Evolutionary conservation across 2,888 invertebrate species (phyloP).

Genomic region (Limenitis camilla): DNA sequence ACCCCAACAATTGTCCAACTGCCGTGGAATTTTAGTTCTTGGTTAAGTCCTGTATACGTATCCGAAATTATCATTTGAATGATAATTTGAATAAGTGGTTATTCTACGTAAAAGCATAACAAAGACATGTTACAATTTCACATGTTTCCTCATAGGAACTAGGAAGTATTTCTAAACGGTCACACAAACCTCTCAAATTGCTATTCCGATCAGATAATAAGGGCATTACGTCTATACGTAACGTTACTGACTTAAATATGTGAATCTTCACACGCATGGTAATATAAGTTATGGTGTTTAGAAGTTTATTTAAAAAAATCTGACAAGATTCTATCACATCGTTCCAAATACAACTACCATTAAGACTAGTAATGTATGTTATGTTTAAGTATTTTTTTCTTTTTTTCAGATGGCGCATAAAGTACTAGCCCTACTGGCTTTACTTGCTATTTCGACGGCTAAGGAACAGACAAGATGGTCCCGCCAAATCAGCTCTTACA

Average conservation of each 20-base stretch:
- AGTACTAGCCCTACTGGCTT: constrained; percentile 42
- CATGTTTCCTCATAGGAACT: constrained; percentile 1
- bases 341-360: too few species aligned
- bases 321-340: too few species aligned
- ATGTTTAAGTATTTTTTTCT: neutral
- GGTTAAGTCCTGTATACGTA: too few species aligned
- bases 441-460: constrained; percentile 40
- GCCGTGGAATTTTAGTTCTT: too few species aligned
- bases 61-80: too few species aligned
- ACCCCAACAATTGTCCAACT: too few species aligned
- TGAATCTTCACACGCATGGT: constrained; percentile 5
- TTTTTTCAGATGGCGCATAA: constrained; percentile 60
- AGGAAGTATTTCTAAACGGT: constrained; percentile 14
- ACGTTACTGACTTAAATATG: constrained; percentile 14
- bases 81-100: too few species aligned
- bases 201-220: constrained; percentile 26
- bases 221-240: constrained; percentile 18
- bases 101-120: too few species aligned
- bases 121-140: too few species aligned
- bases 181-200: constrained; percentile 10
- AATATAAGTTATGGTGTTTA: too few species aligned
- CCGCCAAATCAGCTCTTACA: constrained; percentile 65
- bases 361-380: neutral
- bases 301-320: too few species aligned
- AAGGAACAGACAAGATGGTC: constrained; percentile 63